A percentile compares a stretch with the other conserved stretches of the same genome.
Conservation (phyloP, 2,797 vertebrate species). For the Cyclura pinguis region DNA sequence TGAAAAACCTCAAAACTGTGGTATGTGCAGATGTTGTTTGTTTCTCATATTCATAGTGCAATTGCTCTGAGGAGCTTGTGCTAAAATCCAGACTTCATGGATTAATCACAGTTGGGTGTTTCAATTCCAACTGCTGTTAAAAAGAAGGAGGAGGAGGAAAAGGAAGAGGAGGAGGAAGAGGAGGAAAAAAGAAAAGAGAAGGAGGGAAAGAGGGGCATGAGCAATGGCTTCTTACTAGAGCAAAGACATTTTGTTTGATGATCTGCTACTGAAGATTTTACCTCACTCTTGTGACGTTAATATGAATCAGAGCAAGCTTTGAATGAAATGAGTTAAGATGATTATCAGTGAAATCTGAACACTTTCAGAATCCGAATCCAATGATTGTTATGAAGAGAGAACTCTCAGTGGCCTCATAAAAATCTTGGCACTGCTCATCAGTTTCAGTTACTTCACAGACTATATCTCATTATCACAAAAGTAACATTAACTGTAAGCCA, state of each 20-base stretch:
- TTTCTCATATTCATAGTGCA: constrained; percentile 6
- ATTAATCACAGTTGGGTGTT: background rate
- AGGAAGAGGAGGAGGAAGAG: background rate
- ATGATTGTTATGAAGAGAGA: background rate
- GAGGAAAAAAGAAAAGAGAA: background rate
- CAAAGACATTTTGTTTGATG: background rate
- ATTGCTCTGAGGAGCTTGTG: background rate
- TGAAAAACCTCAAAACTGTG: constrained; percentile 42
- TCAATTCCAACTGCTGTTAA: background rate
- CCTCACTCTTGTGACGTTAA: background rate
- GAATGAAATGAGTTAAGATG: background rate
- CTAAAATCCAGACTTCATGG: background rate
- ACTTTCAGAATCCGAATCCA: background rate
- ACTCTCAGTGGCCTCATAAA: background rate
- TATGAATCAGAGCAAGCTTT: background rate
- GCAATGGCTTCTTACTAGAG: background rate
- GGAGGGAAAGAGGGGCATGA: background rate
- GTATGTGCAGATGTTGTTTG: constrained; percentile 1
- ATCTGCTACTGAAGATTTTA: background rate
- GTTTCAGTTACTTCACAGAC: constrained; percentile 5
- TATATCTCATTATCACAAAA: background rate
- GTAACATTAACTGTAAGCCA: background rate
- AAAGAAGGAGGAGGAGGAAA: background rate
- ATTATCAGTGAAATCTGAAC: background rate
- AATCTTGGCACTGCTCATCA: background rate